Evolutionary conservation across 2,113 vertebrate species (phyloP).

Genomic region (Dromiciops gliroides): DNA sequence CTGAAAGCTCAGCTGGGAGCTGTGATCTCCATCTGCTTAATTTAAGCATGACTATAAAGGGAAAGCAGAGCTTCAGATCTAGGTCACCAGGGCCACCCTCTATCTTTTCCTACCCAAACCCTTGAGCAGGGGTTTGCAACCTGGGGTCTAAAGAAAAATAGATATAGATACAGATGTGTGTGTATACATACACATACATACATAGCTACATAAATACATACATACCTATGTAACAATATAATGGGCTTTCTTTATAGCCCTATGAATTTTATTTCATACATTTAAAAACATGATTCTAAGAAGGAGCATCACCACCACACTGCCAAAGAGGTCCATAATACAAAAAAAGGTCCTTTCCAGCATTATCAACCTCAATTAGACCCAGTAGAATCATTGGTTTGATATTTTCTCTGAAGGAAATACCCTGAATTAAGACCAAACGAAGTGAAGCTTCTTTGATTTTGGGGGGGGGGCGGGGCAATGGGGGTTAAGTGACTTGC

Average conservation of each 20-base stretch:
- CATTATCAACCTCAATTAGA: background rate
- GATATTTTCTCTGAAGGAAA: background rate
- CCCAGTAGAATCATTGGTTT: background rate
- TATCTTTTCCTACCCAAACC: no score
- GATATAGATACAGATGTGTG: background rate
- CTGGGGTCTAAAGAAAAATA: background rate
- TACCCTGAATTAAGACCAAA: background rate
- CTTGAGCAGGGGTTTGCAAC: background rate
- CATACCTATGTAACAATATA: background rate
- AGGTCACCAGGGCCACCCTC: no score
- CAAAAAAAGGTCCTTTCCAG: background rate
- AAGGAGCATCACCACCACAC: background rate
- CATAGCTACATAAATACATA: no score
- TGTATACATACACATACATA: no score
- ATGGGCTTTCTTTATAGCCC: background rate
- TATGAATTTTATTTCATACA: background rate
- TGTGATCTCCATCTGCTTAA: background rate
- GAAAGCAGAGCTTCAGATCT: background rate
- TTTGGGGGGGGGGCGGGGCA: no score
- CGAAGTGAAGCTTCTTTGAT: no score
- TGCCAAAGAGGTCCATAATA: background rate
- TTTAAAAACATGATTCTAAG: background rate
- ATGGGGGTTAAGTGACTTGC: no score
- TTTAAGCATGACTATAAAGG: background rate
- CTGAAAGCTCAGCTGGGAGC: background rate